phyloP scores from a whole-genome alignment of 2,888 invertebrate genomes.

The Apodemia hepburni region DNA sequence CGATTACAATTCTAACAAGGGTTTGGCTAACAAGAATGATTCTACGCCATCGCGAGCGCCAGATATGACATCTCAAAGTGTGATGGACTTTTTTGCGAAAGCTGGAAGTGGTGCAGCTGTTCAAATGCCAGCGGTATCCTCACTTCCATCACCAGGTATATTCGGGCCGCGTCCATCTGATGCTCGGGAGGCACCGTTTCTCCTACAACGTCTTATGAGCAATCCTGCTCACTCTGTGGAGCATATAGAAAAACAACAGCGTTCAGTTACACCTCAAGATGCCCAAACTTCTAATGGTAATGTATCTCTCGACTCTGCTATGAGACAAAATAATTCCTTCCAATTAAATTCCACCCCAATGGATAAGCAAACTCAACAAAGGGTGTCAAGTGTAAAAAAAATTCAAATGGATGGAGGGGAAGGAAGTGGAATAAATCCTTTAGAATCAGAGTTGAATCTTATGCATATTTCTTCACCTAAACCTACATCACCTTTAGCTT shows the following conservation, averaged over 20 bases:
- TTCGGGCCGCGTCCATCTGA: conserved; percentile 71
- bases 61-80: conserved; percentile 89
- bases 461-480: conserved; percentile 78
- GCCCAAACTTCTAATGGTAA: conserved; percentile 58
- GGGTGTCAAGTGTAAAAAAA: conserved; percentile 57
- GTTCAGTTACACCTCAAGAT: conserved; percentile 86
- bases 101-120: conserved; percentile 80
- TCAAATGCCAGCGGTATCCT: conserved; percentile 75
- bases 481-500: conserved; percentile 77
- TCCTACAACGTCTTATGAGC: conserved; percentile 90
- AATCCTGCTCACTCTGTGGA: conserved; percentile 91
- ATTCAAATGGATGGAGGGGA: conserved; percentile 51
- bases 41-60: conserved; percentile 76
- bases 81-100: conserved; percentile 93
- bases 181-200: conserved; percentile 80
- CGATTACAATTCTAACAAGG: conserved; percentile 86
- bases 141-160: conserved; percentile 69
- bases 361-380: conserved; percentile 62
- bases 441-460: conserved; percentile 76
- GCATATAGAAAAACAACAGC: conserved; percentile 93
- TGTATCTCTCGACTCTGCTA: conserved; percentile 48
- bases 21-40: conserved; percentile 54
- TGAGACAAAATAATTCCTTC: conserved; percentile 58
- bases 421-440: conserved; percentile 57
- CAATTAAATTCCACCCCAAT: conserved; percentile 64